Evolutionary conservation across 2,113 vertebrate genomes (phyloP).

Genomic region (Monopterus albus): DNA sequence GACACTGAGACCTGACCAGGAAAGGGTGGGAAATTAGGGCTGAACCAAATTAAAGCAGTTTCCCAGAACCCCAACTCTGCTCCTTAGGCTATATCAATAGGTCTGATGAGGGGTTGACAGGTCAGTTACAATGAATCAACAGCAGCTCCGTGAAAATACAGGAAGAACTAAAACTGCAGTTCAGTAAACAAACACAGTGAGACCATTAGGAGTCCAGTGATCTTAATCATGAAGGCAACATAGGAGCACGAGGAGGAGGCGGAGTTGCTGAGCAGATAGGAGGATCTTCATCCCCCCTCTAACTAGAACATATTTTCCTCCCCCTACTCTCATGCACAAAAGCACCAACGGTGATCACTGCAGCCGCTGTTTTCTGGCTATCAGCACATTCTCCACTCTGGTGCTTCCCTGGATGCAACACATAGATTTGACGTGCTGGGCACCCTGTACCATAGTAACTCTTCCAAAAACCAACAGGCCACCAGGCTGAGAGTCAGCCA

Average conservation of each 20-base stretch:
- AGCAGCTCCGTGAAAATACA: not conserved
- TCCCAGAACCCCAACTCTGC: too few relatives aligned
- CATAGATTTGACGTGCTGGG: constrained; percentile 39
- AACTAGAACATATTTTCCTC: constrained; percentile 55
- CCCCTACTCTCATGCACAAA: constrained; percentile 53
- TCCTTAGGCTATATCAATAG: not conserved
- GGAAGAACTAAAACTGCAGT: constrained; percentile 22
- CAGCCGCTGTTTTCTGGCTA: constrained; percentile 40
- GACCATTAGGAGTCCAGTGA: constrained; percentile 36
- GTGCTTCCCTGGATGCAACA: constrained; percentile 61
- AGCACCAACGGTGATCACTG: constrained; percentile 56
- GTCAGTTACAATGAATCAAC: not conserved
- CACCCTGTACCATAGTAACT: constrained; percentile 20
- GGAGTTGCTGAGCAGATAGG: too few relatives aligned
- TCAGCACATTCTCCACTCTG: constrained; percentile 76
- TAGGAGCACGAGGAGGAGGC: constrained; percentile 38
- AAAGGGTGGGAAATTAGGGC: not conserved
- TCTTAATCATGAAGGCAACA: constrained; percentile 52
- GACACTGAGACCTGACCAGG: not conserved
- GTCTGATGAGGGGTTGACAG: not conserved
- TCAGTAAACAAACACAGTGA: constrained; percentile 35
- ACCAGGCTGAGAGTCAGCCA: not conserved
- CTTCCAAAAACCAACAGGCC: not conserved
- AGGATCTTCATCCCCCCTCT: constrained; percentile 23
- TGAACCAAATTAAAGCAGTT: accelerated